A percentile compares a stretch with the other conserved stretches of the same genome.
These are phyloP conservation scores for Urosaurus nigricauda DNA, from an alignment of 2,797 vertebrate species.

Conservation along the genomic window DNA sequence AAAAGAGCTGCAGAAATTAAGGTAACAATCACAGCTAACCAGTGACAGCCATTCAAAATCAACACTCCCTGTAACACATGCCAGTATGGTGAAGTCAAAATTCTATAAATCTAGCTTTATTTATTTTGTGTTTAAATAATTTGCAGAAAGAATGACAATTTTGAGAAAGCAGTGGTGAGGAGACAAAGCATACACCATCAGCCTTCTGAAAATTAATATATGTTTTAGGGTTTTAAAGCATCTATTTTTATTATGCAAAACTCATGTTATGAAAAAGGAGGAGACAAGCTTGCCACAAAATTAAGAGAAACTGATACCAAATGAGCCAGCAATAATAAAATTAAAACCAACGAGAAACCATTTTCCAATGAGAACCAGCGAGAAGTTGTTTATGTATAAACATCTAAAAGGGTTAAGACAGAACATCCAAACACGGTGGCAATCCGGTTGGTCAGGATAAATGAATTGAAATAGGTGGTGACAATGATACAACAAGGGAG, in stretches of 20 bases:
- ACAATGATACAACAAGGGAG: too few species aligned
- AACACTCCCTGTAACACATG: background rate
- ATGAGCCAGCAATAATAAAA: too few species aligned
- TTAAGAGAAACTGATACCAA: too few species aligned
- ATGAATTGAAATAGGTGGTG: too few species aligned
- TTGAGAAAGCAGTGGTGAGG: slow-evolving; percentile 28
- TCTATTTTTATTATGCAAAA: too few species aligned
- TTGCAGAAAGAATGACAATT: slow-evolving; percentile 52
- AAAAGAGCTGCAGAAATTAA: background rate
- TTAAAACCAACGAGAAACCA: too few species aligned
- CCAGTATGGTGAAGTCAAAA: background rate
- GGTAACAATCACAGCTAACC: background rate
- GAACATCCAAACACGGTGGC: too few species aligned
- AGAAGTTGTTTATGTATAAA: background rate
- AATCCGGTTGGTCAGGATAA: too few species aligned
- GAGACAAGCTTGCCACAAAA: background rate
- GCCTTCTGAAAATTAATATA: slow-evolving; percentile 55
- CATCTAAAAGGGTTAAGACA: too few species aligned
- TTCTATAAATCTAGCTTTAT: background rate
- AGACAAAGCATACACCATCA: slow-evolving; percentile 49
- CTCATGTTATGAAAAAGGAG: background rate
- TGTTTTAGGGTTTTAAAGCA: too few species aligned
- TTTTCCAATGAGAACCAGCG: too few species aligned
- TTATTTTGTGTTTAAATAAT: background rate
- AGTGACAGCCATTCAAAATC: background rate